Base-by-base conservation (phyloP, 53 echinoderm and acorn worm genomes). In the Actinopyga echinites region DNA sequence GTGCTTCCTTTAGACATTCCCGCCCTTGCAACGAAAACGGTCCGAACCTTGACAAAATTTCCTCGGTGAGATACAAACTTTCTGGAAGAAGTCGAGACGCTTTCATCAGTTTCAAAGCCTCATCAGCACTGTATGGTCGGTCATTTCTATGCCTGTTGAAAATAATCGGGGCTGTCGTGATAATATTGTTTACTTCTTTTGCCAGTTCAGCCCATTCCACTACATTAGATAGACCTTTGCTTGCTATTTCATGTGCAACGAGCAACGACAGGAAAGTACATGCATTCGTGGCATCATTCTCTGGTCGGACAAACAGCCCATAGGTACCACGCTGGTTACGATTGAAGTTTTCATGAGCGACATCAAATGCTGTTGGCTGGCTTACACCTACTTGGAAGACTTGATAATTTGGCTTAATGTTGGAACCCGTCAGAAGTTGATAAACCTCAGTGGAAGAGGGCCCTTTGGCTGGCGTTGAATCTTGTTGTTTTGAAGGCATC, bases 251-350 rank as follows among this genome's bases (percentile, higher is more conserved):
- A 30, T 79, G 25, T 54, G 79, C 79, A 21, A 79, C 56, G 21
- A 56, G 56, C 15, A 79, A 28, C 11, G 79, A 55, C 6, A 79
- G 54, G 17, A 79, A 79, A 23, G 79, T 58, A 56, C 79, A 79
- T 79, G 79, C 20, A 79, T 79, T 79, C 35, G 79, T 79, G 10
- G 53, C 79, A 11, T 79, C 79, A 37, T 79, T 79, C 17, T 34
- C 17, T 8, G 32, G 30, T 12, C 32, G 15, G 7, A 54, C 78
- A 12, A 6, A 8, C 8, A n/a, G 8, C n/a, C 5, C 73, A 34
- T 29, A 31, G 8, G n/a, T 7, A 28, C 38, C 73, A 71, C n/a
- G n/a, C 4, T 23, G 8, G 6, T 77, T 44, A 23, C 23, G 5
- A n/a, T n/a, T 12, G 24, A 54, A 36, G 7, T 44, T 8, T 6